Evolutionary conservation across 2,888 invertebrate genomes (phyloP).

Genomic region (Autographa pulchrina): DNA sequence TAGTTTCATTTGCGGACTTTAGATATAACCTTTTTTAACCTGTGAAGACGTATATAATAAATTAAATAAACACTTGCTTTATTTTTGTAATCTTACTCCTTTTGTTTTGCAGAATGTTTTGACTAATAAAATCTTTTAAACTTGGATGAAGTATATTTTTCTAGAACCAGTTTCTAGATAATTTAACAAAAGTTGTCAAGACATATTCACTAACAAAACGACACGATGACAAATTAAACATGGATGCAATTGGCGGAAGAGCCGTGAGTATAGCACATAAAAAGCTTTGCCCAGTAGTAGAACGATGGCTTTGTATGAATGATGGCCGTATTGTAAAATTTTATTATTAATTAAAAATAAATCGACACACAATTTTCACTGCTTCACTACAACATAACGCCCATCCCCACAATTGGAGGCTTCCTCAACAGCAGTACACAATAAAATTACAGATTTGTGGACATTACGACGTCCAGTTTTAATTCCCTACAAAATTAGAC

Average conservation of each 20-base stretch:
- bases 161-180: not conserved
- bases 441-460: conserved; percentile 83
- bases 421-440: conserved; percentile 80
- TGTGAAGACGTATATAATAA: not conserved
- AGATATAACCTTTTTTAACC: not conserved
- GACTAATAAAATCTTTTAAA: too few relatives aligned
- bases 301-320: too few relatives aligned
- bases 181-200: not conserved
- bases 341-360: too few relatives aligned
- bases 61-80: not conserved
- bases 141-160: not conserved
- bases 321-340: too few relatives aligned
- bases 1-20: not conserved
- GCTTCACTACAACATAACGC: conserved; percentile 60
- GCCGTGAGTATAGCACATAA: too few relatives aligned
- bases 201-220: too few relatives aligned
- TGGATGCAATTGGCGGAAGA: too few relatives aligned
- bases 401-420: conserved; percentile 70
- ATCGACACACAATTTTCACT: not conserved
- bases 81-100: not conserved
- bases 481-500: conserved; percentile 80
- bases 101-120: not conserved
- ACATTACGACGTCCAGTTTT: conserved; percentile 74
- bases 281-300: too few relatives aligned
- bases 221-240: too few relatives aligned